Conservation (phyloP, 1,140 invertebrate genomes). For the Bombus superbus region DNA sequence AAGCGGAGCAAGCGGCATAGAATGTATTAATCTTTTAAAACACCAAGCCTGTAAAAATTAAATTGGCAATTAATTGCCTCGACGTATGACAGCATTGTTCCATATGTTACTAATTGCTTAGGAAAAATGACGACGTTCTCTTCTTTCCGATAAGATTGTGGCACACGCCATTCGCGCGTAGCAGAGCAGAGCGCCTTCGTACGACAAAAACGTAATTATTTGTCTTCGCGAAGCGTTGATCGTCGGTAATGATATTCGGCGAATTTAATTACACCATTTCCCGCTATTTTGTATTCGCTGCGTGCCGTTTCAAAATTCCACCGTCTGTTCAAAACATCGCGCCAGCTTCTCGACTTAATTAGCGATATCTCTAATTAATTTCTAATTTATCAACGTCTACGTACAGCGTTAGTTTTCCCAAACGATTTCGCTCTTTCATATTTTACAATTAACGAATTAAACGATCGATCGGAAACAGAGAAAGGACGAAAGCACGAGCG, state of each 20-base stretch:
- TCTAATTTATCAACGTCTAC: neutral
- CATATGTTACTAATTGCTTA: neutral
- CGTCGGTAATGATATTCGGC: neutral
- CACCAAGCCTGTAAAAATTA: neutral
- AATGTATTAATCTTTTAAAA: neutral
- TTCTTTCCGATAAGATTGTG: neutral
- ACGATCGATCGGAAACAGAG: neutral
- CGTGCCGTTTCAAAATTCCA: neutral
- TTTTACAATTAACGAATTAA: neutral
- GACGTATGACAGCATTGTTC: neutral
- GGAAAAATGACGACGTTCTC: neutral
- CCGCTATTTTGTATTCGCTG: neutral
- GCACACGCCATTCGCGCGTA: neutral
- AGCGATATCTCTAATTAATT: neutral
- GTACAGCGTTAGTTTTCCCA: neutral
- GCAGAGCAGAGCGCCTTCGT: neutral
- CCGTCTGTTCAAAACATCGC: no score
- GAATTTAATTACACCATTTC: neutral
- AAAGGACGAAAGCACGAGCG: neutral
- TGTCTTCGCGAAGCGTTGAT: constrained; percentile 3
- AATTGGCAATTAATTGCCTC: neutral
- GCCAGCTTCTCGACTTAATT: neutral
- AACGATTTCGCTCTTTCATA: neutral
- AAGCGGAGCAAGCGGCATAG: neutral
- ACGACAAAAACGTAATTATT: constrained; percentile 19